These are phyloP conservation scores for Enteromius trimaculatus DNA, from an alignment of 2,797 vertebrate genomes.

Conservation along the genomic window DNA sequence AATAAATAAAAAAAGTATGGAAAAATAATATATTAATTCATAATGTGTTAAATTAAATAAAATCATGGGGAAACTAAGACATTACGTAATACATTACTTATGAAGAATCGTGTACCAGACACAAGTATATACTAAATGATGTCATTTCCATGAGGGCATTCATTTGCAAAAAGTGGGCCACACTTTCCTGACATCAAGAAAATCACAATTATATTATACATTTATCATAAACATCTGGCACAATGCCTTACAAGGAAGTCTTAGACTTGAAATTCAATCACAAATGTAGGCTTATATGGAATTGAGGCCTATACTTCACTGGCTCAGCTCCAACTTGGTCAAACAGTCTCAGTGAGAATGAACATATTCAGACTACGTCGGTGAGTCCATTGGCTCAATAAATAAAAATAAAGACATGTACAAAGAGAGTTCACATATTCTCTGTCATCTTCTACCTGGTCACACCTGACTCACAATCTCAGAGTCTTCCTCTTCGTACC, in stretches of 20 bases:
- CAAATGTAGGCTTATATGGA: conserved; percentile 25
- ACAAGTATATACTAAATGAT: conserved; percentile 62
- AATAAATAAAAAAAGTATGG: conserved; percentile 35
- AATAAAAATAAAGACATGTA: conserved; percentile 69
- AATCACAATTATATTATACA: conserved; percentile 53
- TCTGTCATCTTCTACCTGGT: conserved; percentile 24
- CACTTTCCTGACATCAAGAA: conserved; percentile 51
- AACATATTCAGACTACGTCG: conserved; percentile 34
- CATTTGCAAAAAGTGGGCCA: conserved; percentile 41
- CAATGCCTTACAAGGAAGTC: conserved; percentile 66
- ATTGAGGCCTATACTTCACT: conserved; percentile 25
- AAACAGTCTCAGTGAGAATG: conserved; percentile 39
- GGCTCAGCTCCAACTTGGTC: conserved; percentile 43
- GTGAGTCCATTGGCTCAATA: conserved; percentile 70
- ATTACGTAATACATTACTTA: conserved; percentile 58
- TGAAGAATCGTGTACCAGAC: conserved; percentile 75
- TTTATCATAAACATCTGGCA: conserved; percentile 71
- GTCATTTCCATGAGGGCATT: conserved; percentile 47
- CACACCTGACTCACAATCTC: conserved; percentile 91
- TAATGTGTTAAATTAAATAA: conserved; percentile 58
- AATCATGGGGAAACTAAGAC: conserved; percentile 37
- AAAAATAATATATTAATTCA: conserved; percentile 55
- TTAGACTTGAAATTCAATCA: conserved; percentile 51
- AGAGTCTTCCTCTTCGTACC: conserved; percentile 85
- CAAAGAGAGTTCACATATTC: conserved; percentile 21